Evolutionary conservation across 1,140 invertebrate genomes (phyloP).

Genomic region (Lordiphosa collinella): DNA sequence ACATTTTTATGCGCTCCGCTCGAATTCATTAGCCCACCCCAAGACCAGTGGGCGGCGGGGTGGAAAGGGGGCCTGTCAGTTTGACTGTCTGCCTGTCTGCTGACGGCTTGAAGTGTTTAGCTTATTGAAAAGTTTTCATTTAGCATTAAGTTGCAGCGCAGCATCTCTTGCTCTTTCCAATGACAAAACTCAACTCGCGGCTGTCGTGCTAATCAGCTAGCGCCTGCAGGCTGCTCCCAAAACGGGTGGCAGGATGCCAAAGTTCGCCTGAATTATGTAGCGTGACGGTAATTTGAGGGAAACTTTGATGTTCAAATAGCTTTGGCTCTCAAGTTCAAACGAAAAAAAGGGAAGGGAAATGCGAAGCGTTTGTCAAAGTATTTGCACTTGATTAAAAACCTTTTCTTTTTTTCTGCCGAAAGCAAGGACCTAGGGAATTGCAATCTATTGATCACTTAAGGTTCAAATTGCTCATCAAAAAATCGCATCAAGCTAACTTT

Average conservation of each 20-base stretch:
- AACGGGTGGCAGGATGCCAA: slow-evolving; percentile 21
- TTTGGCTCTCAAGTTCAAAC: slow-evolving; percentile 37
- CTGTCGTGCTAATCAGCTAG: slow-evolving; percentile 58
- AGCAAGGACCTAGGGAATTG: neutral
- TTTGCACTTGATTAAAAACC: slow-evolving; percentile 48
- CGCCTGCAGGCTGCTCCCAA: slow-evolving; percentile 30
- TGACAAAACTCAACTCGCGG: slow-evolving; percentile 26
- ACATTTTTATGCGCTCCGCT: slow-evolving; percentile 64
- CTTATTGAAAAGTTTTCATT: slow-evolving; percentile 72
- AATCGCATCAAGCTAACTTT: too few relatives aligned
- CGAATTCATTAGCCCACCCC: slow-evolving; percentile 62
- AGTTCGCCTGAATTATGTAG: slow-evolving; percentile 69
- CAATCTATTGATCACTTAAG: neutral
- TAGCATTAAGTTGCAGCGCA: slow-evolving; percentile 42
- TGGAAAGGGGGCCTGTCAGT: slow-evolving; percentile 10
- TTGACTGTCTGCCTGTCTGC: slow-evolving; percentile 11
- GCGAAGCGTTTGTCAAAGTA: slow-evolving; percentile 27
- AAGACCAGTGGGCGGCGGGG: slow-evolving; percentile 7
- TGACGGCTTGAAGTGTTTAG: slow-evolving; percentile 65
- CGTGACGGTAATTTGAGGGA: slow-evolving; percentile 67
- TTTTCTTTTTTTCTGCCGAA: slow-evolving; percentile 4
- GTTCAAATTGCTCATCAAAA: too few relatives aligned
- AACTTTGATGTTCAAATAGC: slow-evolving; percentile 70
- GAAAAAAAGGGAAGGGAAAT: neutral
- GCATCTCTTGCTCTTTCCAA: slow-evolving; percentile 5